Evolutionary conservation across 2,113 vertebrate species (phyloP).

Genomic region (Hiodon alosoides): DNA sequence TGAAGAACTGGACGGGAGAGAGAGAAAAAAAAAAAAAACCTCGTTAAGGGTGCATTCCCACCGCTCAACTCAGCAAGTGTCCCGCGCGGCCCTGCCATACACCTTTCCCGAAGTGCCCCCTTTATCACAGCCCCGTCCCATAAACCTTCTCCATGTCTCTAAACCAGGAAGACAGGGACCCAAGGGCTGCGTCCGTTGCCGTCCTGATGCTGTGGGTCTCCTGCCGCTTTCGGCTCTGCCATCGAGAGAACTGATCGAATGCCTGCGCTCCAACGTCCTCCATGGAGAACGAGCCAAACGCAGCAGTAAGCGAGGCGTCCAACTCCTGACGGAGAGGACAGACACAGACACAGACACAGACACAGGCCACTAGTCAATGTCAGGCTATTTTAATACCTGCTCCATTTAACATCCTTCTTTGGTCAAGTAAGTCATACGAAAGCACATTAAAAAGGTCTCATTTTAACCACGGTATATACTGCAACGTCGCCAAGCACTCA

Average conservation of each 20-base stretch:
- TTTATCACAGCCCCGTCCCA: neutral
- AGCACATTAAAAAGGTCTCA: too few species aligned
- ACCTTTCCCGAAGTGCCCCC: too few species aligned
- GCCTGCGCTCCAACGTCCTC: constrained; percentile 42
- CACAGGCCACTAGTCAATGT: neutral
- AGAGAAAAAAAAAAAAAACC: too few species aligned
- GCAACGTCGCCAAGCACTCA: too few species aligned
- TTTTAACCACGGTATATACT: too few species aligned
- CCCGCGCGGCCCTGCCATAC: too few species aligned
- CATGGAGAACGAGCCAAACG: constrained; percentile 43
- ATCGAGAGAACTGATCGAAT: constrained; percentile 57
- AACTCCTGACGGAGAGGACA: constrained; percentile 42
- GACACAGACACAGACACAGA: neutral
- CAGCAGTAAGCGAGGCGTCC: constrained; percentile 45
- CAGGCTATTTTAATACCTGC: too few species aligned
- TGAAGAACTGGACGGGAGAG: constrained; percentile 48
- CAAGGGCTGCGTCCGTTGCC: constrained; percentile 51
- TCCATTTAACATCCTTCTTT: neutral
- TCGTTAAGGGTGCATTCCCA: neutral
- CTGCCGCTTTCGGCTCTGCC: constrained; percentile 53
- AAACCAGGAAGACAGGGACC: constrained; percentile 53
- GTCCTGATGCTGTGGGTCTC: constrained; percentile 48
- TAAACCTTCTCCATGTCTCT: constrained; percentile 51
- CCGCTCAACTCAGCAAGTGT: too few species aligned
- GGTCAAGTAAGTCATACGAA: too few species aligned